Conservation (phyloP, 2,888 invertebrate genomes). For the Magallana nippona region DNA sequence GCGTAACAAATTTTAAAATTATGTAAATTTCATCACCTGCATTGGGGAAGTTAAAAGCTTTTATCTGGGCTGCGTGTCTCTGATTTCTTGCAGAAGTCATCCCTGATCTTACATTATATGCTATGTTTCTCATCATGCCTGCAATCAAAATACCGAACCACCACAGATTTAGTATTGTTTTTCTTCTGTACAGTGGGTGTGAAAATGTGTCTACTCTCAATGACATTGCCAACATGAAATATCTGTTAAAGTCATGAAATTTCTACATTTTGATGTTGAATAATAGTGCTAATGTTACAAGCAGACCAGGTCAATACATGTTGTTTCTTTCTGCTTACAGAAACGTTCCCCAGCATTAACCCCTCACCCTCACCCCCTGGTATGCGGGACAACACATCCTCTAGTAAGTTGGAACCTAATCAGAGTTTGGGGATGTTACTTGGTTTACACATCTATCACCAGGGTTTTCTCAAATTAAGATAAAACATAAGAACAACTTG, state of each 20-base stretch:
- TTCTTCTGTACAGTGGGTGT: constrained; percentile 16
- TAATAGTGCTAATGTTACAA: constrained; percentile 7
- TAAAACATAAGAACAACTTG: not conserved
- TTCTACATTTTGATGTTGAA: constrained; percentile 7
- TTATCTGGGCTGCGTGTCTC: constrained; percentile 39
- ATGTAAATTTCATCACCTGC: constrained; percentile 51
- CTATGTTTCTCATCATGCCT: constrained; percentile 13
- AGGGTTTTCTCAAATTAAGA: not conserved
- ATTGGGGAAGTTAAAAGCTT: constrained; percentile 46
- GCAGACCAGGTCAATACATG: constrained; percentile 16
- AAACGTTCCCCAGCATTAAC: constrained; percentile 20
- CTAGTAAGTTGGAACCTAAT: not conserved
- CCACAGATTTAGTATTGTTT: constrained; percentile 22
- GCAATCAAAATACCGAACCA: constrained; percentile 26
- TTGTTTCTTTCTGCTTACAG: not conserved
- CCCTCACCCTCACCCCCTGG: constrained; percentile 33
- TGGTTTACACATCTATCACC: not conserved
- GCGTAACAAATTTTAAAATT: constrained; percentile 49
- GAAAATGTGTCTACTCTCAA: constrained; percentile 13
- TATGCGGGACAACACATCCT: constrained; percentile 30
- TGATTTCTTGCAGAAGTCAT: constrained; percentile 24
- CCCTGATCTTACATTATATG: constrained; percentile 10
- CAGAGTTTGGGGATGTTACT: not conserved
- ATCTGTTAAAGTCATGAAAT: constrained; percentile 26
- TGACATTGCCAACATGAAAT: constrained; percentile 25